A percentile compares a stretch with the other conserved stretches of the same genome.
Conservation (phyloP, 2,797 vertebrate species). For the Eremophila alpestris region DNA sequence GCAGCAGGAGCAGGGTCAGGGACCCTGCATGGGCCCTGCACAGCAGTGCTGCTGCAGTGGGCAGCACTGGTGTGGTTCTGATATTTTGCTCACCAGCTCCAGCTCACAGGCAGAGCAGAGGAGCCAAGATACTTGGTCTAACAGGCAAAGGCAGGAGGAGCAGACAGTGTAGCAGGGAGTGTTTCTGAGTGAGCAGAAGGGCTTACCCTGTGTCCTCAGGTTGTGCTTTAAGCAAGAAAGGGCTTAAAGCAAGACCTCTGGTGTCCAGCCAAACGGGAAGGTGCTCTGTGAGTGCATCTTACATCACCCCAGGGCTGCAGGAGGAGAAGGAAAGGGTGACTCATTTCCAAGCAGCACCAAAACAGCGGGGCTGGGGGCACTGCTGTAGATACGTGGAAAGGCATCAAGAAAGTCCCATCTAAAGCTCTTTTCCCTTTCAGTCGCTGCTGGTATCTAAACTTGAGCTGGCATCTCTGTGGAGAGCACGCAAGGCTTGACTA, state of each 20-base stretch:
- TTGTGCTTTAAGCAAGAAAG: neutral
- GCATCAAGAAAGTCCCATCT: neutral
- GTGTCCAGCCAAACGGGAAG: neutral
- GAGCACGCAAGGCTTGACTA: constrained; percentile 49
- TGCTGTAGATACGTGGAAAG: neutral
- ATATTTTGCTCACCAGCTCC: neutral
- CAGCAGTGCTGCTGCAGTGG: neutral
- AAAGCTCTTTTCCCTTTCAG: neutral
- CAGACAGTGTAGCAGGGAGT: neutral
- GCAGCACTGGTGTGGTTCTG: neutral
- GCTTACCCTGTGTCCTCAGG: neutral
- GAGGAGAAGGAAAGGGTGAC: neutral
- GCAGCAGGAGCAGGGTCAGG: neutral
- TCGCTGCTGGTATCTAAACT: neutral
- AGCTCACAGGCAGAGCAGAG: neutral
- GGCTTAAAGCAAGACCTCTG: neutral
- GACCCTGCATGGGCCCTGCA: fast-evolving
- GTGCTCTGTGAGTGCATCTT: neutral
- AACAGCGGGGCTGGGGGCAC: fast-evolving
- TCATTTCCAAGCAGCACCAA: neutral
- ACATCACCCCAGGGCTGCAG: neutral
- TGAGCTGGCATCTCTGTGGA: neutral
- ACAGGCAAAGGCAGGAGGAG: neutral
- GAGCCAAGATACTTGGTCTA: neutral
- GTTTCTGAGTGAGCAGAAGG: neutral